Evolutionary conservation across 1,140 invertebrate species (phyloP).

Genomic region (Brachionus manjavacas): DNA sequence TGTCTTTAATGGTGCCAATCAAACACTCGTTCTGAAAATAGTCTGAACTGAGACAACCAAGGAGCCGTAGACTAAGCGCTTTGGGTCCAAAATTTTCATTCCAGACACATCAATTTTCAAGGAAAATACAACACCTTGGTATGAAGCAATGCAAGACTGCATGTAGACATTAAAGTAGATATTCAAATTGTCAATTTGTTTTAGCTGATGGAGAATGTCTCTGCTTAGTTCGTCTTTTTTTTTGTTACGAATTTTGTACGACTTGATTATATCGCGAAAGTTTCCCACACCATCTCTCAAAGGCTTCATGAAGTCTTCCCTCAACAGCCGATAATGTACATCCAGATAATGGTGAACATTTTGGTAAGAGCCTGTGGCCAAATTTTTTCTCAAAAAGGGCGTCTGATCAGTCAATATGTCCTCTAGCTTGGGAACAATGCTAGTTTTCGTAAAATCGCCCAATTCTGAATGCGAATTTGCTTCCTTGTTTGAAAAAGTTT

Average conservation of each 20-base stretch:
- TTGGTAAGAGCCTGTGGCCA: constrained; percentile 63
- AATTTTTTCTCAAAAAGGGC: constrained; percentile 61
- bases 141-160: neutral
- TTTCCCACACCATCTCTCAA: constrained; percentile 54
- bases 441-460: constrained; percentile 51
- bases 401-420: constrained; percentile 48
- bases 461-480: neutral
- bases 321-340: constrained; percentile 67
- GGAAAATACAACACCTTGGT: constrained; percentile 42
- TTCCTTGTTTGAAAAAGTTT: neutral
- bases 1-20: neutral
- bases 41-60: constrained; percentile 20
- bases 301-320: constrained; percentile 65
- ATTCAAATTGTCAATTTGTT: constrained; percentile 12
- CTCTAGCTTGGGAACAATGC: constrained; percentile 48
- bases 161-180: constrained; percentile 38
- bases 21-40: constrained; percentile 19
- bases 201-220: neutral
- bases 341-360: constrained; percentile 70
- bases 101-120: constrained; percentile 43
- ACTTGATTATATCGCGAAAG: constrained; percentile 43
- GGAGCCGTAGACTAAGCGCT: constrained; percentile 64
- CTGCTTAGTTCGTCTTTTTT: neutral
- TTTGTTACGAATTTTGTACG: neutral
- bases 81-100: constrained; percentile 46